These are phyloP conservation scores for Ageneiosus marmoratus DNA, from an alignment of 2,113 vertebrate species.

Conservation along the genomic window DNA sequence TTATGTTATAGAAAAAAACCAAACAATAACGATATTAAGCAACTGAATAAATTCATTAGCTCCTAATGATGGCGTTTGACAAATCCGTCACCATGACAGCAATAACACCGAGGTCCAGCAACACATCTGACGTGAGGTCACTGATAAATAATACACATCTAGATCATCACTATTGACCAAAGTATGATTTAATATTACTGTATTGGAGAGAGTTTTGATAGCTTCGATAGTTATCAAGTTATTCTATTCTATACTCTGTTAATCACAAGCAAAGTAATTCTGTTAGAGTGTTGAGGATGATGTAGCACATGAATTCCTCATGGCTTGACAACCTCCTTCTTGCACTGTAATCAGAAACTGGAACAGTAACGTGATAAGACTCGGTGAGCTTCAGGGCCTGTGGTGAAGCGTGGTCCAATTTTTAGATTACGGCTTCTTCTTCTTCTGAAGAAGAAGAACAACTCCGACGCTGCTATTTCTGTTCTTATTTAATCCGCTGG, in stretches of 20 bases:
- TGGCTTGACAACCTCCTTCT: slow-evolving; percentile 15
- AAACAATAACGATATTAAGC: neutral
- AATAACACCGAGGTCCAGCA: neutral
- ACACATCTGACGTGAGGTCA: neutral
- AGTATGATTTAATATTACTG: neutral
- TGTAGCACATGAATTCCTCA: slow-evolving; percentile 29
- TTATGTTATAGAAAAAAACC: neutral
- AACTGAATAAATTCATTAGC: neutral
- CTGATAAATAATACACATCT: neutral
- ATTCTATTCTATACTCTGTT: neutral
- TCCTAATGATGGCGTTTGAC: no score
- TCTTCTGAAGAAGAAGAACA: no score
- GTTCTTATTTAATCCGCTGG: neutral
- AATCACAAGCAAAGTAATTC: slow-evolving; percentile 16
- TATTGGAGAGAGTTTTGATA: neutral
- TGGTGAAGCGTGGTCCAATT: neutral
- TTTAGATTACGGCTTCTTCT: neutral
- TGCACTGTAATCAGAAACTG: slow-evolving; percentile 28
- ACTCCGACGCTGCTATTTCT: neutral
- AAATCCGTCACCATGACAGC: neutral
- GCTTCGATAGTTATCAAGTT: no score
- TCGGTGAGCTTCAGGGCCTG: neutral
- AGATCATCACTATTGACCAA: neutral
- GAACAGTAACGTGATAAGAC: neutral
- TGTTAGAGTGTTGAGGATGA: slow-evolving; percentile 27